Evolutionary conservation across 2,797 vertebrate genomes (phyloP), one percentile per base, ranked within the genome.

Genomic region (Rhinophrynus dorsalis): DNA sequence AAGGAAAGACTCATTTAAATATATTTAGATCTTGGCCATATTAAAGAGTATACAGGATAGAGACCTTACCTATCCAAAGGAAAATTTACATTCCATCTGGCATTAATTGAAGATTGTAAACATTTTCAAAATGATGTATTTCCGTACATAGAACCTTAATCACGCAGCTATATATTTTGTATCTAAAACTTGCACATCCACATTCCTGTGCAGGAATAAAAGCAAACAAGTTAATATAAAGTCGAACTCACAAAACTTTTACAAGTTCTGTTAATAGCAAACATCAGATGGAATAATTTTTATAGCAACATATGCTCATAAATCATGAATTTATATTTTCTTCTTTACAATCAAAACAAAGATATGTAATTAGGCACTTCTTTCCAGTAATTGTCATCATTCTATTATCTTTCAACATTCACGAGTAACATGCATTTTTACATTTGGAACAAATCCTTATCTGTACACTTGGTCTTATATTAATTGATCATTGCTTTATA

Each of bases 371-470:
- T 58, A 40, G 33, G 40, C 33, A 58, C 27, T 58, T 3, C 13
- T 38, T 57, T 38, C 12, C 35, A 24, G 35, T 42, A 26, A 58
- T 58, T 58, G 27, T 58, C 37, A 58, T 58, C 42, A 42, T 26
- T 26, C 9, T 58, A 15, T 40, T 23, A 42, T n/a, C 7, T 42
- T 58, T 58, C 35, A 15, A 24, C 56, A 58, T 33, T 21, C n/a
- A 38, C 9, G 18, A 7, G n/a, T n/a, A n/a, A n/a, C n/a, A n/a
- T n/a, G n/a, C n/a, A n/a, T n/a, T n/a, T n/a, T n/a, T n/a, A n/a
- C n/a, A n/a, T n/a, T n/a, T n/a, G n/a, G n/a, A n/a, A n/a, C n/a
- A n/a, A n/a, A n/a, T n/a, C n/a, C n/a, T n/a, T n/a, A n/a, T n/a
- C n/a, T n/a, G n/a, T n/a, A n/a, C n/a, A n/a, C n/a, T n/a, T n/a